Base-by-base conservation (phyloP, 2,113 vertebrate species). In the Siniperca chuatsi region DNA sequence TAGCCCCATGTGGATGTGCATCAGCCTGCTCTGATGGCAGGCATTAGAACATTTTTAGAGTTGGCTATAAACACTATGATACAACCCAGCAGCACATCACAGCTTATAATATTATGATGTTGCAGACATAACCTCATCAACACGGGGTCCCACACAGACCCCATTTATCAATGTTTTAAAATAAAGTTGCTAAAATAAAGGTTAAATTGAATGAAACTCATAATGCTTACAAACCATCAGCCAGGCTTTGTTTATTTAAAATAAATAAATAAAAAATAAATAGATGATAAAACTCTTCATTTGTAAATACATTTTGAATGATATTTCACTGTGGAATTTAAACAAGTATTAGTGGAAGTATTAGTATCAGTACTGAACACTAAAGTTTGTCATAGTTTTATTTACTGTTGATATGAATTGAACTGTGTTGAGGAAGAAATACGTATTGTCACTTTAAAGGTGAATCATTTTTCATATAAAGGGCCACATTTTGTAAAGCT, bases 61-160 rank as follows among this genome's bases (percentile, higher is more conserved):
- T 64, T 35, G 54, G 83, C 83, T 85, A 86, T 89, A 90, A 90
- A 93, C 81, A 86, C 58, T 78, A 35, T 8, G 72, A 82, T 87
- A 57, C 46, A 78, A 52, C 77, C 72, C 60, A 60, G 50, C 35
- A 81, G 74, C 65, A 75, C 64, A 46, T 44, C 69, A n/a, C 72
- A 82, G 74, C 61, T 83, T 79, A 12, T 75, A 67, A 69, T 61
- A 66, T 81, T 81, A 78, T 83, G 82, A 81, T 35, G 61, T 70
- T 74, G 18, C 57, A 55, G 84, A 84, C 29, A 70, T 70, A 65
- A 66, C 78, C 44, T 79, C 75, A 67, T 65, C 80, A 78, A 37
- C 77, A 69, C n/a, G 54, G 8, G 16, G 16, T 10, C 25, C 2
- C 21, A 35, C 40, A 46, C 3, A 65, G 35, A 68, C 10, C 10